Conservation (phyloP, 2,888 invertebrate genomes). For the Crepidodera aurea region DNA sequence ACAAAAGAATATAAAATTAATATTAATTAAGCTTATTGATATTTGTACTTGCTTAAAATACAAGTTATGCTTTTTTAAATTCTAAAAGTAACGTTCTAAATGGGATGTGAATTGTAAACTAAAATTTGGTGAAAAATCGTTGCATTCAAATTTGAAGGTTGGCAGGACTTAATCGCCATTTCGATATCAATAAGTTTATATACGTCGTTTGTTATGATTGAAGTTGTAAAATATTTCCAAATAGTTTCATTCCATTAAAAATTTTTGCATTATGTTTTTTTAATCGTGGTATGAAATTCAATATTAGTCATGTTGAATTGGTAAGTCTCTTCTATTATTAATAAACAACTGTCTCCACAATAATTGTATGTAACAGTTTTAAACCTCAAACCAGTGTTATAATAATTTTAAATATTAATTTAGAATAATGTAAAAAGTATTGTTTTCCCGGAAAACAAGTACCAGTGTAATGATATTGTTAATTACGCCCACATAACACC, state of each 20-base stretch:
- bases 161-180: slow-evolving; percentile 26
- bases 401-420: background rate
- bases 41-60: too few species aligned
- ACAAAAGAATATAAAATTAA: too few species aligned
- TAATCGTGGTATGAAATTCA: slow-evolving; percentile 21
- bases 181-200: slow-evolving; percentile 34
- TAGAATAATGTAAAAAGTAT: slow-evolving; percentile 12
- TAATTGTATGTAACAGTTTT: slow-evolving; percentile 27
- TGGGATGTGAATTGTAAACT: too few species aligned
- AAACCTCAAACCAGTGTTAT: slow-evolving; percentile 41
- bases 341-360: slow-evolving; percentile 1
- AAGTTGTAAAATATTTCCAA: slow-evolving; percentile 26
- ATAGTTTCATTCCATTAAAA: slow-evolving; percentile 19
- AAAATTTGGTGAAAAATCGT: slow-evolving; percentile 3
- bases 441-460: slow-evolving; percentile 4
- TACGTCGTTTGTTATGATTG: slow-evolving; percentile 29
- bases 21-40: too few species aligned
- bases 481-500: slow-evolving; percentile 47
- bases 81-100: too few species aligned
- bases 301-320: slow-evolving; percentile 35
- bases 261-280: slow-evolving; percentile 1
- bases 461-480: slow-evolving; percentile 7
- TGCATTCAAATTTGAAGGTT: slow-evolving; percentile 18
- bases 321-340: slow-evolving; percentile 30
- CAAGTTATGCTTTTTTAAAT: too few species aligned